phyloP scores from a whole-genome alignment of 2,113 vertebrate genomes.

The Halichoeres trimaculatus region DNA sequence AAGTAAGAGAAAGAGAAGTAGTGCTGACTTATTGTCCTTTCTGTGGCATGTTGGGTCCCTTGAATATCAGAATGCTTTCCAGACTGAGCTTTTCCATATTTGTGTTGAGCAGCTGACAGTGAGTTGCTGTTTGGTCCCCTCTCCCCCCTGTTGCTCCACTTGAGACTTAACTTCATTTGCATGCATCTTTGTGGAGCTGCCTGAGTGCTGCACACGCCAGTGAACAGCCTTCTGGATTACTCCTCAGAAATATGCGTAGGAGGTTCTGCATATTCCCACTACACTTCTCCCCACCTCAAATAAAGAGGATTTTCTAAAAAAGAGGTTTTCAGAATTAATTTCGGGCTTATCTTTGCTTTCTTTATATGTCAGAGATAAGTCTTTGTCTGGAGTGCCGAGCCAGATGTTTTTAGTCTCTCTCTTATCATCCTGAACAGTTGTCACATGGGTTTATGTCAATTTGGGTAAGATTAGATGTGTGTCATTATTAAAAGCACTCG shows the following conservation, averaged over 20 bases:
- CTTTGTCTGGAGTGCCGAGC: constrained; percentile 27
- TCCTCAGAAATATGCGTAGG: constrained; percentile 50
- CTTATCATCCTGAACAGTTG: constrained; percentile 29
- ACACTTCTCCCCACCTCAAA: constrained; percentile 40
- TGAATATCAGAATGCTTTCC: constrained; percentile 53
- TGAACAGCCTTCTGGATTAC: constrained; percentile 72
- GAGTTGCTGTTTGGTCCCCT: constrained; percentile 53
- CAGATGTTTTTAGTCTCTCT: constrained; percentile 24
- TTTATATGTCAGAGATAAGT: constrained; percentile 39
- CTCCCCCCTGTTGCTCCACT: constrained; percentile 58
- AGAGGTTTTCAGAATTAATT: constrained; percentile 51
- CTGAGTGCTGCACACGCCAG: constrained; percentile 54
- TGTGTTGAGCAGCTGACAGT: constrained; percentile 56
- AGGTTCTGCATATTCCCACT: constrained; percentile 52
- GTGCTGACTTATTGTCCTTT: constrained; percentile 33
- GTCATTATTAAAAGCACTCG: constrained; percentile 28
- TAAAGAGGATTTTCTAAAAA: constrained; percentile 59
- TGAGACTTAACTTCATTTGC: constrained; percentile 70
- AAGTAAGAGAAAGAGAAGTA: background rate
- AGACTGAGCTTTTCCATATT: constrained; percentile 59
- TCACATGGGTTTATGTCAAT: constrained; percentile 5
- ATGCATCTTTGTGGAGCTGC: constrained; percentile 66
- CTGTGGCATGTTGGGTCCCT: constrained; percentile 28
- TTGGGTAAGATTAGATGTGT: constrained; percentile 18
- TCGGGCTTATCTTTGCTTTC: constrained; percentile 37